These are phyloP conservation scores for Centropus unirufus DNA, from an alignment of 2,113 vertebrate species.

Conservation along the genomic window DNA sequence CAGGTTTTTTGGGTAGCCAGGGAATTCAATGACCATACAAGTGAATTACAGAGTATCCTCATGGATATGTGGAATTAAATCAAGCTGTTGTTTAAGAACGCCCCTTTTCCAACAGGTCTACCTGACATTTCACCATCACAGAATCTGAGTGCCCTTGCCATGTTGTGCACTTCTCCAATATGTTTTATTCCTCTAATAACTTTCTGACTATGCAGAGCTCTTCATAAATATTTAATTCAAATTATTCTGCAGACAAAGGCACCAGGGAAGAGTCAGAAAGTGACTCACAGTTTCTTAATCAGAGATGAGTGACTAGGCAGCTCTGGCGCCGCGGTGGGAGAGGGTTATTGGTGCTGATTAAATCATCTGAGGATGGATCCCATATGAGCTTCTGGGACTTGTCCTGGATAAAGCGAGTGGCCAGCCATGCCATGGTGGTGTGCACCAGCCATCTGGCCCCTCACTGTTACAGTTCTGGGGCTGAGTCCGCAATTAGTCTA, in stretches of 20 bases:
- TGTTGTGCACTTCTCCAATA: fast-evolving
- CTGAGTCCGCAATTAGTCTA: neutral
- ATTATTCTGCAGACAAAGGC: slow-evolving; percentile 13
- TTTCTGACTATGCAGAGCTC: neutral
- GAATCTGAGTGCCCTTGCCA: neutral
- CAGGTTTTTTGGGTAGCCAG: neutral
- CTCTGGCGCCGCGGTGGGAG: neutral
- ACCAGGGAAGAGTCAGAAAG: slow-evolving; percentile 2
- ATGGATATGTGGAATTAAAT: neutral
- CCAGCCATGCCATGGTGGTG: fast-evolving
- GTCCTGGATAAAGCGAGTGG: neutral
- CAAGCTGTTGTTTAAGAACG: neutral
- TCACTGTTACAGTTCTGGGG: neutral
- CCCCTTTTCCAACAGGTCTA: neutral
- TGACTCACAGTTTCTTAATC: slow-evolving; percentile 47
- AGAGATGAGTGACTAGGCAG: neutral
- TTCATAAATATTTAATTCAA: slow-evolving; percentile 50
- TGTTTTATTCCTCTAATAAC: neutral
- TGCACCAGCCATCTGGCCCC: neutral
- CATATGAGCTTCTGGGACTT: neutral
- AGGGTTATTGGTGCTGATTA: neutral
- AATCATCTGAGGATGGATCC: neutral
- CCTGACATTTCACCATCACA: neutral
- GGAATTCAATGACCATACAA: neutral
- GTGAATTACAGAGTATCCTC: neutral